Percentiles rank a stretch among this genome's conserved stretches.
These are phyloP conservation scores for Panzeria rudis DNA, from an alignment of 2,888 invertebrate genomes.

Conservation along the genomic window DNA sequence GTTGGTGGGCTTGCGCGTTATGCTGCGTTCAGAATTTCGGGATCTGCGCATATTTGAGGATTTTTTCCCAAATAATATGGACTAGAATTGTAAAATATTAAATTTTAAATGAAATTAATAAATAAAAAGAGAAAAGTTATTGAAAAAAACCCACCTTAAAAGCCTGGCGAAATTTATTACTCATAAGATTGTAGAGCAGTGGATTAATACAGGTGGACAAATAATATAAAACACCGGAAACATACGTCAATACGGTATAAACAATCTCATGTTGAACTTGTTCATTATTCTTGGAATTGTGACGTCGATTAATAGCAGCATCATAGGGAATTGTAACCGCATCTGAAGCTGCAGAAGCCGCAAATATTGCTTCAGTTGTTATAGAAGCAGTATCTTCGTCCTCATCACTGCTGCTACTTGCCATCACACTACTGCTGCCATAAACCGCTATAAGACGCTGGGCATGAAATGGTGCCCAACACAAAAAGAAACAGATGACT, in stretches of 20 bases:
- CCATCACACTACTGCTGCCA: constrained; percentile 79
- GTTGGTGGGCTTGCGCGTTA: constrained; percentile 76
- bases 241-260: constrained; percentile 85
- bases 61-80: constrained; percentile 79
- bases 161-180: constrained; percentile 95
- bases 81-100: constrained; percentile 77
- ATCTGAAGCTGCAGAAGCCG: neutral
- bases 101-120: constrained; percentile 2
- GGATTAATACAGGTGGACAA: constrained; percentile 97
- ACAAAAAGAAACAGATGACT: constrained; percentile 94
- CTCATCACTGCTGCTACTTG: constrained; percentile 8
- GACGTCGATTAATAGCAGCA: neutral
- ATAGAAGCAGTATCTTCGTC: neutral
- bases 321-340: neutral
- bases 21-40: constrained; percentile 76
- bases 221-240: constrained; percentile 95
- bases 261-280: constrained; percentile 77
- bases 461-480: constrained; percentile 97
- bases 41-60: constrained; percentile 82
- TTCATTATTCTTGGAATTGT: neutral
- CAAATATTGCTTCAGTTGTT: constrained; percentile 6
- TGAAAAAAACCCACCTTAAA: constrained; percentile 88
- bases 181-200: constrained; percentile 96
- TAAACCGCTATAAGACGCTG: constrained; percentile 91
- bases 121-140: neutral